These are phyloP conservation scores for Hyposoter didymator DNA, from an alignment of 2,888 invertebrate genomes.

Conservation along the genomic window DNA sequence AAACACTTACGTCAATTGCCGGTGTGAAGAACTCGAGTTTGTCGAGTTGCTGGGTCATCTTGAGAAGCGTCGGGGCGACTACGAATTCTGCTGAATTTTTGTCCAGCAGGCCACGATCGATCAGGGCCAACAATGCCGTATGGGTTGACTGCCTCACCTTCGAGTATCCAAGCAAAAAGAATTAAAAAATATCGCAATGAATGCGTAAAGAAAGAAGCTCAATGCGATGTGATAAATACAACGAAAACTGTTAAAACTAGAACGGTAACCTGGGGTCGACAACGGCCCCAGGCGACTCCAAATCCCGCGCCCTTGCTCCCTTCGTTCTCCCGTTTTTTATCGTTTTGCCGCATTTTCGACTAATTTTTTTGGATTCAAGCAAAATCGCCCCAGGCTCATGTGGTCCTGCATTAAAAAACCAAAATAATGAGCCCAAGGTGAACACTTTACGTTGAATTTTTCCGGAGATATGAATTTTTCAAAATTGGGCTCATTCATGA, in stretches of 20 bases:
- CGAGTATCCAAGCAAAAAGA: constrained; percentile 53
- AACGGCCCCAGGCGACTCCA: too few species aligned
- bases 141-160: constrained; percentile 89
- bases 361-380: too few species aligned
- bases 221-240: not conserved
- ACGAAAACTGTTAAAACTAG: not conserved
- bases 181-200: constrained; percentile 7
- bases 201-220: not conserved
- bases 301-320: too few species aligned
- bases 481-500: too few species aligned
- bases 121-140: constrained; percentile 87
- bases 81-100: constrained; percentile 87
- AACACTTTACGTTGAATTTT: too few species aligned
- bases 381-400: too few species aligned
- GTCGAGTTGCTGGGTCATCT: constrained; percentile 84
- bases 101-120: constrained; percentile 88
- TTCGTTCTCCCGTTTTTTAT: too few species aligned
- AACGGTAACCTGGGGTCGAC: too few species aligned
- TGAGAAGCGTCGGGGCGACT: constrained; percentile 88
- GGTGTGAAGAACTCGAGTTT: constrained; percentile 86
- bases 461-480: too few species aligned
- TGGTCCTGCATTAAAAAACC: too few species aligned
- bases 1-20: constrained; percentile 86
- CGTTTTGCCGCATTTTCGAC: too few species aligned
- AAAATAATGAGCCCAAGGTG: too few species aligned